Evolutionary conservation across 2,113 vertebrate species (phyloP).

Genomic region (Henicopernis longicauda): DNA sequence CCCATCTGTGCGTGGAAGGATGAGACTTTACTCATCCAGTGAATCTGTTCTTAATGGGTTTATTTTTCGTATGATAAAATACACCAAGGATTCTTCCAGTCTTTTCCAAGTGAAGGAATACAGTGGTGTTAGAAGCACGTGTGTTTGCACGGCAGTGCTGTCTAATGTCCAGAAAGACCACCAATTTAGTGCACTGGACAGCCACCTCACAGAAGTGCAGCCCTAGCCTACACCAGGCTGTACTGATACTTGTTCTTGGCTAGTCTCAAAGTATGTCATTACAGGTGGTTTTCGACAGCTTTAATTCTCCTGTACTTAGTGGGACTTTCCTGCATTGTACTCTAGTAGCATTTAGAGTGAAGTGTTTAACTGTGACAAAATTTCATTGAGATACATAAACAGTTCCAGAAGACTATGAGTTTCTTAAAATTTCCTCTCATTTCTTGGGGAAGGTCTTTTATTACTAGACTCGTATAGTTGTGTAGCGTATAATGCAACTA

Average conservation of each 20-base stretch:
- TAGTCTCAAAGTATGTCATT: not conserved
- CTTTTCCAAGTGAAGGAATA: not conserved
- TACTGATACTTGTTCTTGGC: not conserved
- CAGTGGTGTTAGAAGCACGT: rapidly evolving
- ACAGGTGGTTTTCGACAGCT: not conserved
- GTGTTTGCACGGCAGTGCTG: not conserved
- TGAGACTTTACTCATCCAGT: rapidly evolving
- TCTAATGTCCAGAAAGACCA: not conserved
- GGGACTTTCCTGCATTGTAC: not conserved
- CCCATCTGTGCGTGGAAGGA: rapidly evolving
- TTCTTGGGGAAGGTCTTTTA: not conserved
- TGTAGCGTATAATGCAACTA: not conserved
- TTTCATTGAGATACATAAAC: not conserved
- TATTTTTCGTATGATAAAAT: not conserved
- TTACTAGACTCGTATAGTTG: not conserved
- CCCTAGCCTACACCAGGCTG: no score
- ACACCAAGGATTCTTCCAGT: not conserved
- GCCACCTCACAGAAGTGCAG: not conserved
- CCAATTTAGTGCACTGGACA: no score
- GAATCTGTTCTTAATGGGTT: not conserved
- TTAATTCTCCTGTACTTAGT: not conserved
- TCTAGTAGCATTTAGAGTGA: not conserved
- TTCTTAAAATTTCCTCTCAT: not conserved
- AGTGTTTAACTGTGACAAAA: not conserved
- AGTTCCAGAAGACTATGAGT: not conserved